Conservation (phyloP, 2,888 invertebrate genomes). For the Chirona hameri region DNA sequence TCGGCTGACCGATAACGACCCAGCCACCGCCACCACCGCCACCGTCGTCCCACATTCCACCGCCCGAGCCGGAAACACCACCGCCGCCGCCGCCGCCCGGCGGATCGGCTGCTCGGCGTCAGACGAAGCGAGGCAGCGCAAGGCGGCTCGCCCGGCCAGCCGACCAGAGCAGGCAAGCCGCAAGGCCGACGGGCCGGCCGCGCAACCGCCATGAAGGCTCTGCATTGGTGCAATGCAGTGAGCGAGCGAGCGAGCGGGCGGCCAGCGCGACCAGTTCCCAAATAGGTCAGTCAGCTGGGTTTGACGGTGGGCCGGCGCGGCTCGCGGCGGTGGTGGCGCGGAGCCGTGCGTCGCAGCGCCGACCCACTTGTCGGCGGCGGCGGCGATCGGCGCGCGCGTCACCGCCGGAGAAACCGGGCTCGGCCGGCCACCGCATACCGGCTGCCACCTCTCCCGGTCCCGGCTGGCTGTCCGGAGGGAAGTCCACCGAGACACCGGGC, state of each 20-base stretch:
- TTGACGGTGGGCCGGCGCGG: neutral
- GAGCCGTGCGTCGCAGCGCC: neutral
- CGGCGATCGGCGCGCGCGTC: neutral
- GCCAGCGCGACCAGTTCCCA: constrained; percentile 5
- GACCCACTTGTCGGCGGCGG: neutral
- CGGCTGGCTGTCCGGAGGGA: neutral
- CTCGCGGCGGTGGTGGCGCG: neutral
- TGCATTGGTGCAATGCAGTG: neutral
- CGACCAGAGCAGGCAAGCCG: neutral
- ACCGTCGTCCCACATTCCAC: neutral
- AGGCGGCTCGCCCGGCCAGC: neutral
- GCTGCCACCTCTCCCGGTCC: neutral
- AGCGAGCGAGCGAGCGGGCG: neutral
- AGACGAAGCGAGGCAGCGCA: too few relatives aligned
- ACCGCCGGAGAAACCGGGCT: neutral
- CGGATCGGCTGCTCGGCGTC: neutral
- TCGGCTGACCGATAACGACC: neutral
- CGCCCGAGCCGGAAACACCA: neutral
- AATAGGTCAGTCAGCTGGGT: neutral
- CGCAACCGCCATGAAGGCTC: neutral
- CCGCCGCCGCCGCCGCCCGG: neutral
- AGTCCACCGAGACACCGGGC: too few relatives aligned
- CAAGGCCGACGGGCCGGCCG: neutral
- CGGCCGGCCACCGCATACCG: neutral
- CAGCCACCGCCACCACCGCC: too few relatives aligned